Evolutionary conservation across 1,140 invertebrate species (phyloP).

Genomic region (Oryzaephilus surinamensis): DNA sequence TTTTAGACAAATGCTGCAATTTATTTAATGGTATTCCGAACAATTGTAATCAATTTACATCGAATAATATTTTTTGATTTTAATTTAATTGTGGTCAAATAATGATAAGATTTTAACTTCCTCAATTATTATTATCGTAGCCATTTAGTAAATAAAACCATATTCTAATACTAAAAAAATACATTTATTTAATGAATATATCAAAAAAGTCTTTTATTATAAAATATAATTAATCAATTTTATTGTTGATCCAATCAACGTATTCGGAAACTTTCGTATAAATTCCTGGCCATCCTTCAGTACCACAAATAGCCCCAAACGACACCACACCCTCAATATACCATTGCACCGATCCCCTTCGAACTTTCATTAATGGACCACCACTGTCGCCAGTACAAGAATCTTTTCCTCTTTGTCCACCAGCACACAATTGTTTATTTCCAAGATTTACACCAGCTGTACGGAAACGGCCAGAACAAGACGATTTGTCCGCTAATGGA

Average conservation of each 20-base stretch:
- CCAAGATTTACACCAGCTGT: constrained; percentile 33
- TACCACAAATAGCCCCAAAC: constrained; percentile 49
- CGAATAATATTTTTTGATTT: too few relatives aligned
- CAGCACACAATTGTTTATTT: constrained; percentile 48
- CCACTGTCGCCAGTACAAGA: constrained; percentile 54
- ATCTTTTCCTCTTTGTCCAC: constrained; percentile 49
- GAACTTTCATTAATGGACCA: constrained; percentile 42
- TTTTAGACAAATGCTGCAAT: too few relatives aligned
- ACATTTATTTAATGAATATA: too few relatives aligned
- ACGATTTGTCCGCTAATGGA: constrained; percentile 35
- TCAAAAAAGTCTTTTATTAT: too few relatives aligned
- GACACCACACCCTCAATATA: constrained; percentile 44
- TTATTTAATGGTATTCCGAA: too few relatives aligned
- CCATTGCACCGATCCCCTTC: constrained; percentile 35
- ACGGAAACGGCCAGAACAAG: constrained; percentile 39
- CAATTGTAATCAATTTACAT: too few relatives aligned
- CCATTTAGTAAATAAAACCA: too few relatives aligned
- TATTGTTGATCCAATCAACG: constrained; percentile 44
- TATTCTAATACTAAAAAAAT: too few relatives aligned
- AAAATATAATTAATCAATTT: constrained; percentile 10
- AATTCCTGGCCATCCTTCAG: constrained; percentile 43
- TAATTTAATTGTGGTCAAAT: too few relatives aligned
- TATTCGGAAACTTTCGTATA: constrained; percentile 46
- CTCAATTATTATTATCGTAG: too few relatives aligned
- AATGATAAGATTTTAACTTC: too few relatives aligned